These are phyloP conservation scores for Itoplectis maculator DNA, from an alignment of 2,888 invertebrate genomes.

Conservation along the genomic window DNA sequence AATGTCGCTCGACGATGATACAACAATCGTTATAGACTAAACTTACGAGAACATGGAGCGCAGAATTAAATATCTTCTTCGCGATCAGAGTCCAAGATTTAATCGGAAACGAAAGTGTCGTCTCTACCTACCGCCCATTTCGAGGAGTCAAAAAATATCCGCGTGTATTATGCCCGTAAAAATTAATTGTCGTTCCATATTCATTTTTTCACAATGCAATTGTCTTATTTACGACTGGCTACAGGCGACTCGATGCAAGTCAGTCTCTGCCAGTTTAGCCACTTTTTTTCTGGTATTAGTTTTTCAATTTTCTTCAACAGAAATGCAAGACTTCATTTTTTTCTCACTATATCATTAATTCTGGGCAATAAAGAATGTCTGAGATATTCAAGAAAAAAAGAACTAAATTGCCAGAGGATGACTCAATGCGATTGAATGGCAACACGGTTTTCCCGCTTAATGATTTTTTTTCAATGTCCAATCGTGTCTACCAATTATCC, in stretches of 20 bases:
- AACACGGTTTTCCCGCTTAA: not conserved
- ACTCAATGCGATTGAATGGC: not conserved
- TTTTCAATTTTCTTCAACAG: no score
- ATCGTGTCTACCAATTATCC: not conserved
- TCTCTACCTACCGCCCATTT: not conserved
- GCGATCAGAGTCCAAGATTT: constrained; percentile 2
- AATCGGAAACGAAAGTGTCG: constrained; percentile 13
- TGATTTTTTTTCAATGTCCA: not conserved
- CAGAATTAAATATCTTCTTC: constrained; percentile 14
- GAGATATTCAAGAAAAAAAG: no score
- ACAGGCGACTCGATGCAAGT: not conserved
- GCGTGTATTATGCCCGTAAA: constrained; percentile 16
- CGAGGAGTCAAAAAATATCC: not conserved
- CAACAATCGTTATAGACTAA: constrained; percentile 32
- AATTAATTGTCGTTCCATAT: constrained; percentile 9
- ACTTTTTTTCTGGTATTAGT: not conserved
- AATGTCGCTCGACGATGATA: constrained; percentile 39
- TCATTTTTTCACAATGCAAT: constrained; percentile 3
- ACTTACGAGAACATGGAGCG: constrained; percentile 29
- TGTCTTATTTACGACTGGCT: constrained; percentile 21
- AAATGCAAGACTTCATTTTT: not conserved
- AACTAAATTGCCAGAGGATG: no score
- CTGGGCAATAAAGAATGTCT: no score
- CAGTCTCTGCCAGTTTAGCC: no score
- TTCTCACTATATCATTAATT: not conserved